Evolutionary conservation across 2,888 invertebrate species (phyloP), one percentile per base, ranked within the genome.

Genomic region (Erannis defoliaria): DNA sequence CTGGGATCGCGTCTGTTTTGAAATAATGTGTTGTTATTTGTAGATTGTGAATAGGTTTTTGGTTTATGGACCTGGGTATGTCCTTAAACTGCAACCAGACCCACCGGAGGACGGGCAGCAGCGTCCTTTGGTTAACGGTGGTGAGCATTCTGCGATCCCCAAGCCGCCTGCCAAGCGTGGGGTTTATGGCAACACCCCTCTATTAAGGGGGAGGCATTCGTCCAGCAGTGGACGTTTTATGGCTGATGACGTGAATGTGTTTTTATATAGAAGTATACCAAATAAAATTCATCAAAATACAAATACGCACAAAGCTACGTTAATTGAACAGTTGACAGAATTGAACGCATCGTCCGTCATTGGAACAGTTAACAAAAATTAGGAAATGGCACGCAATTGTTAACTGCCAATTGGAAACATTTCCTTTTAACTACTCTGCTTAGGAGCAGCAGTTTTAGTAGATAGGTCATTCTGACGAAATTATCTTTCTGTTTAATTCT

Each of bases 301-400:
- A 42, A 19, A 19, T 19, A 43, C 19, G 19, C 19, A 31, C 14
- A 16, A n/a, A 48, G 18, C 19, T 31, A n/a, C 33, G 19, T 38
- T 38, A 50, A 33, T 48, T 48, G 31, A 19, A 10, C 12, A 18
- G 46, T 48, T 46, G 19, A 33, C 46, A 19, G 46, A 18, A 33
- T 6, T 33, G 31, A 14, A 21, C 49, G 49, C 49, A 2, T 6
- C 9, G 21, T 9, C 12, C 9, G 21, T 9, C 35, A 37, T 49
- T 49, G 9, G n/a, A n/a, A 9, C 31, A 16, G 21, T 53, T 59
- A 26, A 53, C 59, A 23, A 18, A 42, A 59, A 59, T 59, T 53
- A 59, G 59, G 53, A 59, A 48, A 59, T 46, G 14, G 53, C 40
- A 46, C 48, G 40, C 23, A 48, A 48, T 37, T 46, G 53, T 14